These are phyloP conservation scores for Mythimna impura DNA, from an alignment of 2,888 invertebrate species.

Conservation along the genomic window DNA sequence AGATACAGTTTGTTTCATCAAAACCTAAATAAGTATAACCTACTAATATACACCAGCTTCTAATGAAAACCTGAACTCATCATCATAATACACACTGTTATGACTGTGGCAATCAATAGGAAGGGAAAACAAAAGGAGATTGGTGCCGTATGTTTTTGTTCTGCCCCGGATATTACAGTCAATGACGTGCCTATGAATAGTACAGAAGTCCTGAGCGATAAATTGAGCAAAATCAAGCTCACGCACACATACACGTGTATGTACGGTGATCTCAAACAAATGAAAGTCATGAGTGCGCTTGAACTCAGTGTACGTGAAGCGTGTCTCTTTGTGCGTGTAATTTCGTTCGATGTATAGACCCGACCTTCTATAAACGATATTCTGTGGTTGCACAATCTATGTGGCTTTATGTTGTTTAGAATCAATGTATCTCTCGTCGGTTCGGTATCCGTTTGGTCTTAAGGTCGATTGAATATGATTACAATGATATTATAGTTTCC, in stretches of 20 bases:
- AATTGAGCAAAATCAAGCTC: neutral
- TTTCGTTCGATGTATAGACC: neutral
- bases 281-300: neutral
- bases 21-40: too few relatives aligned
- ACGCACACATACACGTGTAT: neutral
- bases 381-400: neutral
- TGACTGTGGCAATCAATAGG: slow-evolving; percentile 67
- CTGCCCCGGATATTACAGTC: slow-evolving; percentile 70
- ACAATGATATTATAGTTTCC: neutral
- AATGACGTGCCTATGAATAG: neutral
- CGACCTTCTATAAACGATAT: neutral
- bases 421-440: neutral
- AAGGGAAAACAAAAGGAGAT: slow-evolving; percentile 69
- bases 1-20: too few relatives aligned
- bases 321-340: too few relatives aligned
- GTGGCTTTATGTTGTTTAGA: slow-evolving; percentile 23
- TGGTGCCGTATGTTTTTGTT: slow-evolving; percentile 66
- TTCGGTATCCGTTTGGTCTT: neutral
- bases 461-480: neutral
- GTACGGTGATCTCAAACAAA: neutral
- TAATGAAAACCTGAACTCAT: slow-evolving; percentile 35
- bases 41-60: neutral
- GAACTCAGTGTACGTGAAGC: neutral
- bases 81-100: slow-evolving; percentile 48
- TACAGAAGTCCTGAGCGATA: neutral